Evolutionary conservation across 2,797 vertebrate genomes (phyloP).

Genomic region (Hafferia zeledoni): DNA sequence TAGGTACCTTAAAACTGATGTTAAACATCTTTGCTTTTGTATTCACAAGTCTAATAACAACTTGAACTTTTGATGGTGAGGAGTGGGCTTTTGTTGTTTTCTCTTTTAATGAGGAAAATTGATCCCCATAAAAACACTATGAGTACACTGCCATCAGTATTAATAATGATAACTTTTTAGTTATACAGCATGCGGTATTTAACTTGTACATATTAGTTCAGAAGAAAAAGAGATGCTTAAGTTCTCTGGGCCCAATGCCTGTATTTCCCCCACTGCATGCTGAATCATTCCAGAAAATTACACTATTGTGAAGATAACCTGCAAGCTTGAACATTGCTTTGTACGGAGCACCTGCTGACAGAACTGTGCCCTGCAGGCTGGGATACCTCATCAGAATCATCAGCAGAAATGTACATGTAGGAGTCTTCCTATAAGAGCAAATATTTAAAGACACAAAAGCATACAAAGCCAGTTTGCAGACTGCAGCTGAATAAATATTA

Average conservation of each 20-base stretch:
- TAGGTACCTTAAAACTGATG: neutral
- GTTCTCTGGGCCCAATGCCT: constrained; percentile 36
- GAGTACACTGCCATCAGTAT: neutral
- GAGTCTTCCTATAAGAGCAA: constrained; percentile 42
- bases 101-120: neutral
- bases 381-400: constrained; percentile 43
- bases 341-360: constrained; percentile 32
- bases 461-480: constrained; percentile 27
- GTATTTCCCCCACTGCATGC: neutral
- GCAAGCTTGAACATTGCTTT: constrained; percentile 13
- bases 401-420: constrained; percentile 28
- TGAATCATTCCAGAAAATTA: constrained; percentile 56
- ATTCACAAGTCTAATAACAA: neutral
- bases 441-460: constrained; percentile 48
- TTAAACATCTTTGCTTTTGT: neutral
- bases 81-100: neutral
- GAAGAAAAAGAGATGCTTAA: constrained; percentile 10
- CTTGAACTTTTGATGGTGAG: neutral
- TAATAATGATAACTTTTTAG: neutral
- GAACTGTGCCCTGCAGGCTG: constrained; percentile 21
- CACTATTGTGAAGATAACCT: constrained; percentile 23
- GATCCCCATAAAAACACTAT: neutral
- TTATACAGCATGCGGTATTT: constrained; percentile 8
- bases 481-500: constrained; percentile 41
- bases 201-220: constrained; percentile 44